Conservation (phyloP, 2,113 vertebrate species). For the Scomber japonicus region DNA sequence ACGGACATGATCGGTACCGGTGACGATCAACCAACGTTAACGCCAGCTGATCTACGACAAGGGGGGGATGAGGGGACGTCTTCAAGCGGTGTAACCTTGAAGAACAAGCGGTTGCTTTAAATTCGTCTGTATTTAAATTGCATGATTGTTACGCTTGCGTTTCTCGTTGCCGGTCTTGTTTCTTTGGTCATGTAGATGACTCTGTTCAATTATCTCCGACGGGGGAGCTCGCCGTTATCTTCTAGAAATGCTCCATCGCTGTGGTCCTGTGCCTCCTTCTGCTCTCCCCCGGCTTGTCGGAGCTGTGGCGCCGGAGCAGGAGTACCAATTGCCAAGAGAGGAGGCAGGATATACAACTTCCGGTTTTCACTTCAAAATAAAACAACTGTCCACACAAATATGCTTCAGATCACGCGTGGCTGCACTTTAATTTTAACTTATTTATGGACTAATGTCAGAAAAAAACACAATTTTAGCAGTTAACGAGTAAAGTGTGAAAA, state of each 20-base stretch:
- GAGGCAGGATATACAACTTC: neutral
- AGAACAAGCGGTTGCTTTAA: conserved; percentile 64
- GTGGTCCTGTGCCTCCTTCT: conserved; percentile 24
- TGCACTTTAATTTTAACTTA: neutral
- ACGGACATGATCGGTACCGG: conserved; percentile 84
- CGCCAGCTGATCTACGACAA: conserved; percentile 58
- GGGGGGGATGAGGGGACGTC: conserved; percentile 61
- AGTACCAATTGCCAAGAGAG: neutral
- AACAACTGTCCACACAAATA: accelerated
- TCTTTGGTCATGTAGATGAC: conserved; percentile 75
- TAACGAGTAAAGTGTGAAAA: accelerated
- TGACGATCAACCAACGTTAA: conserved; percentile 48
- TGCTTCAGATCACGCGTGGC: accelerated
- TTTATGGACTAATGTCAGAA: accelerated
- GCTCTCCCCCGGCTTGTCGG: conserved; percentile 71
- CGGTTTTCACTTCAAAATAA: conserved; percentile 49
- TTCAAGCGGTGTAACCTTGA: conserved; percentile 78
- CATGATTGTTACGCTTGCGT: conserved; percentile 73
- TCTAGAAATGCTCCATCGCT: conserved; percentile 69
- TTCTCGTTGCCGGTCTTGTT: conserved; percentile 50
- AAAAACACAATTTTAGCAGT: accelerated
- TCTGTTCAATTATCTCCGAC: conserved; percentile 37
- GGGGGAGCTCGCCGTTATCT: conserved; percentile 52
- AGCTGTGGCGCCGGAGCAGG: conserved; percentile 35
- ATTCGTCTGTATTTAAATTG: conserved; percentile 81